These are phyloP conservation scores for Clarias gariepinus DNA, from an alignment of 2,113 vertebrate genomes.

Conservation along the genomic window DNA sequence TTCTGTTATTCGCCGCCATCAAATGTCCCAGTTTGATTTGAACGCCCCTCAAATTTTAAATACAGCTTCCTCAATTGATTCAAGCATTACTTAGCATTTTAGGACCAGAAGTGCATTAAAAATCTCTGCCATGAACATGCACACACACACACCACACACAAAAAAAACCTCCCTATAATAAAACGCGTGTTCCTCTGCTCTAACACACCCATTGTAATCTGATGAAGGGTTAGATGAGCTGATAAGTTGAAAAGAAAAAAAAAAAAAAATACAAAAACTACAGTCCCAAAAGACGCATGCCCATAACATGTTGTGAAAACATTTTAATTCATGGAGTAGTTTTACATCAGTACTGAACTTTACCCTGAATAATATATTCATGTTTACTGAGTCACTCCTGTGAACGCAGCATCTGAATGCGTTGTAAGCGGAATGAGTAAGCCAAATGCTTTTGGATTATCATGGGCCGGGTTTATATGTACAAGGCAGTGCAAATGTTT, in stretches of 20 bases:
- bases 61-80: too few species aligned
- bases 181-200: not conserved
- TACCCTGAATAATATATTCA: not conserved
- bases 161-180: not conserved
- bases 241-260: not conserved
- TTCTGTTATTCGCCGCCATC: too few species aligned
- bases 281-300: too few species aligned
- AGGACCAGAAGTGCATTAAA: not conserved
- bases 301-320: too few species aligned
- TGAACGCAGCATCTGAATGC: not conserved
- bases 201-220: conserved; percentile 20
- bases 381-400: conserved; percentile 4
- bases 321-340: too few species aligned
- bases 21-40: too few species aligned
- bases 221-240: not conserved
- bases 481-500: not conserved
- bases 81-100: too few species aligned
- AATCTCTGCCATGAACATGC: too few species aligned
- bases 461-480: not conserved
- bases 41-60: too few species aligned
- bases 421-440: not conserved
- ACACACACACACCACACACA: not conserved
- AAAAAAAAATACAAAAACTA: not conserved
- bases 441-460: not conserved
- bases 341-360: not conserved